These are phyloP conservation scores for Lucilia sericata DNA, from an alignment of 1,140 invertebrate genomes.

Conservation along the genomic window DNA sequence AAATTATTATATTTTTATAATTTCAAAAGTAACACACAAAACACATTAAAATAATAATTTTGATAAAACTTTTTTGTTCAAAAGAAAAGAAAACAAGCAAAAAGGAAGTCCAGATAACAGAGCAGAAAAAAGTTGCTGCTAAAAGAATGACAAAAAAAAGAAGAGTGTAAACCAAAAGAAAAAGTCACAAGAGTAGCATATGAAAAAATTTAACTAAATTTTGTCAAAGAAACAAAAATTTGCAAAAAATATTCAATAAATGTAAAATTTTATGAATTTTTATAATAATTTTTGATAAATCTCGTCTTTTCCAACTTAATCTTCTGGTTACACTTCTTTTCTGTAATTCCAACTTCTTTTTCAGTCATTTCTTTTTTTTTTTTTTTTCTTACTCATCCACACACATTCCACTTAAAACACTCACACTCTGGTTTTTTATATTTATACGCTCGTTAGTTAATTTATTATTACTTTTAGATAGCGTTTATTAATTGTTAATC, in stretches of 20 bases:
- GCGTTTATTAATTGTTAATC: background rate
- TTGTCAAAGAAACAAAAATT: no score
- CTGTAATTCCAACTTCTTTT: background rate
- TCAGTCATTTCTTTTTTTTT: no score
- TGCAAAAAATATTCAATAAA: no score
- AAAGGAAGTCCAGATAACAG: no score
- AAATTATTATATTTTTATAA: background rate
- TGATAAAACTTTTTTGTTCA: background rate
- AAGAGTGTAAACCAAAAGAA: background rate
- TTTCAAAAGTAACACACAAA: background rate
- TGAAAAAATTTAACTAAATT: no score
- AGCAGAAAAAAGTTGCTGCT: no score
- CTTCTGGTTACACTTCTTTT: background rate
- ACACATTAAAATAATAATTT: background rate
- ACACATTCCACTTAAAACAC: background rate
- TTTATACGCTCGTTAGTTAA: background rate
- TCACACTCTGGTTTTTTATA: background rate
- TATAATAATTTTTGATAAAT: no score
- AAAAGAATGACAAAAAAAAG: no score
- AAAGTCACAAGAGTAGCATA: no score
- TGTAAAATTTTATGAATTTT: no score
- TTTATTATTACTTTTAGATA: background rate
- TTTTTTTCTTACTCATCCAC: conserved; percentile 11
- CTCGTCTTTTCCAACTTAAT: background rate
- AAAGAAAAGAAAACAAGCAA: no score